phyloP scores from a whole-genome alignment of 2,113 vertebrate species.

The Apteryx owenii region DNA sequence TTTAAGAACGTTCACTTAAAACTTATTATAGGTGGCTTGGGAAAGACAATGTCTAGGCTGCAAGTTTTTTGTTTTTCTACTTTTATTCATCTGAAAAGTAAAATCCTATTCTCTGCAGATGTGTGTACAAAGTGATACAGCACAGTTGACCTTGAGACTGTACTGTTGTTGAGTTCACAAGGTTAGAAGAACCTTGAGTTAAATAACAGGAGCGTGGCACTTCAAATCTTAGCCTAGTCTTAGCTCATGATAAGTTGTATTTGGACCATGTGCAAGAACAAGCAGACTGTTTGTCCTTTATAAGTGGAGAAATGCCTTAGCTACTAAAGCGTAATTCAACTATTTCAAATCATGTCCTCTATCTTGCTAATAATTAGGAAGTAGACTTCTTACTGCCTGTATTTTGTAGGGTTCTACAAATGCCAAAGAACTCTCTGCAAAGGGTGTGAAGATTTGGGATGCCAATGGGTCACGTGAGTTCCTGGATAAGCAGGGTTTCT shows the following conservation, averaged over 20 bases:
- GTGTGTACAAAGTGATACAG: neutral
- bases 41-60: neutral
- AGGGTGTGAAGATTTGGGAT: conserved; percentile 97
- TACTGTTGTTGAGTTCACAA: neutral
- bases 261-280: neutral
- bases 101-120: neutral
- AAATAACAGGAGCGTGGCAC: neutral
- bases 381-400: neutral
- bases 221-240: neutral
- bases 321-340: neutral
- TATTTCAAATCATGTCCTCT: neutral
- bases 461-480: conserved; percentile 93
- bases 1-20: neutral
- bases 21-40: neutral
- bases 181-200: neutral
- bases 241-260: neutral
- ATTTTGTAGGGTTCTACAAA: conserved; percentile 92
- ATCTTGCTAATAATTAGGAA: neutral
- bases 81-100: neutral
- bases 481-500: conserved; percentile 91
- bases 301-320: neutral
- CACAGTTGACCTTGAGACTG: neutral
- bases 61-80: neutral
- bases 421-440: conserved; percentile 91
- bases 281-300: neutral